Evolutionary conservation across 30 jellyfish, hydroid and myxozoan species (phyloP), one percentile per base, ranked within the genome.

Genomic region (Aurelia aurita): DNA sequence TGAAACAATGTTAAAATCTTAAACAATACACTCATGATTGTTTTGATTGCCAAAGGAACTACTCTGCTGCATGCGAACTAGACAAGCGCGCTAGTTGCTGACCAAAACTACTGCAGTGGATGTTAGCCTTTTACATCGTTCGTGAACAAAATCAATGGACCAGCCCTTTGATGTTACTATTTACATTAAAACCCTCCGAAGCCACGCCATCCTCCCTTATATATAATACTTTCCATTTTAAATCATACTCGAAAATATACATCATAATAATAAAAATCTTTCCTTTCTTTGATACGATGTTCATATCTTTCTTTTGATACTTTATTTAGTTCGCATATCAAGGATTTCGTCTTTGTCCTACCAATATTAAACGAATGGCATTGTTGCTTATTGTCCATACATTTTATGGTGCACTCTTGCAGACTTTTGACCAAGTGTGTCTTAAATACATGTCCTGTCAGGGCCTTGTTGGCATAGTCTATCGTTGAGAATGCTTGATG

Each of bases 301-400:
- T 29, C 67, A 32, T 14, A 53, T 25, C 28, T 8, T 60, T 26
- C 27, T 22, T 68, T 59, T 18, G 71, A 57, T 23, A 27, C 78
- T 11, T 21, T 66, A 61, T 68, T 81, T 45, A 81, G 78, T 69
- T 81, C 84, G 21, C 91, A 81, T 31, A 51, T 53, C 18, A 23
- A 65, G 1, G 16, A 29, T 26, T 69, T 23, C 16, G 47, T 43
- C n/a, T 20, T 25, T 39, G 25, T 19, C 19, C 16, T 34, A 6
- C 80, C 91, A 57, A 64, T 64, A 39, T 81, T 81, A 27, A 81
- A 66, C 1, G 91, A 81, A 45, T 64, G n/a, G 61, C 91, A 81
- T 16, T 62, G 14, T n/a, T 39, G 22, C n/a, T 81, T 47, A 19
- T 20, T 54, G 44, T 81, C 58, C 78, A 25, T 66, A 58, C 91